A percentile compares a stretch with the other conserved stretches of the same genome.
phyloP scores from a whole-genome alignment of 2,113 vertebrate species.

The Salminus brasiliensis region DNA sequence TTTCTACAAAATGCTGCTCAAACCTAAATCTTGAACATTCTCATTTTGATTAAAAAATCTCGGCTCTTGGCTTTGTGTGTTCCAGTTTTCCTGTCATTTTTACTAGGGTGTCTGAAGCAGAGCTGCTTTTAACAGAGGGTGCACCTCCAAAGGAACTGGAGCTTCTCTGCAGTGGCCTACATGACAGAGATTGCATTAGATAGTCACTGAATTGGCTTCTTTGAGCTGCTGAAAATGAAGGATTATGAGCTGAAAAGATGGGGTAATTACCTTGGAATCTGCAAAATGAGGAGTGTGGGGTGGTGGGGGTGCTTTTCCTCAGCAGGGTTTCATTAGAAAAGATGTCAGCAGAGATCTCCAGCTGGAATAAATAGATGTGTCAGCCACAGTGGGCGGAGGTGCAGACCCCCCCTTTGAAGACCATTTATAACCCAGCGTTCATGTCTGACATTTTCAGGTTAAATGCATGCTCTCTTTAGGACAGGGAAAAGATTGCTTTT shows the following conservation, averaged over 20 bases:
- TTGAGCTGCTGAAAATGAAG: conserved; percentile 10
- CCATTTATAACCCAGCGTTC: conserved; percentile 34
- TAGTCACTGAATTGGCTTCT: not conserved
- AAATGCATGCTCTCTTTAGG: not conserved
- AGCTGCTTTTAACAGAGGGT: not conserved
- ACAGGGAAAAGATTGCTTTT: not conserved
- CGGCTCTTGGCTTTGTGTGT: not conserved
- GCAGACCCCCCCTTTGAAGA: not conserved
- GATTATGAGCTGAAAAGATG: conserved; percentile 5
- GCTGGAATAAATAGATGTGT: conserved; percentile 39
- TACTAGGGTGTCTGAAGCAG: not conserved
- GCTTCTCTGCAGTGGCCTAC: conserved; percentile 8
- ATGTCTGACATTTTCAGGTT: conserved; percentile 27
- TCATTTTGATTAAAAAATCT: not conserved
- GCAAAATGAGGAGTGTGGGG: not conserved
- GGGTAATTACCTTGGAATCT: conserved; percentile 34
- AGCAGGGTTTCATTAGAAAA: conserved; percentile 26
- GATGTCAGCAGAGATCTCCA: conserved; percentile 13
- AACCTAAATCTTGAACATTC: not conserved
- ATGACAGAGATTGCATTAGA: conserved; percentile 5
- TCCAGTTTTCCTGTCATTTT: not conserved
- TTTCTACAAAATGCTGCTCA: not conserved
- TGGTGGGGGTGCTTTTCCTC: not conserved
- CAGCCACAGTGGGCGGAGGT: conserved; percentile 30
- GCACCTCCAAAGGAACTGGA: not conserved